phyloP scores from a whole-genome alignment of 2,113 vertebrate species.

The Peucedramus taeniatus region DNA sequence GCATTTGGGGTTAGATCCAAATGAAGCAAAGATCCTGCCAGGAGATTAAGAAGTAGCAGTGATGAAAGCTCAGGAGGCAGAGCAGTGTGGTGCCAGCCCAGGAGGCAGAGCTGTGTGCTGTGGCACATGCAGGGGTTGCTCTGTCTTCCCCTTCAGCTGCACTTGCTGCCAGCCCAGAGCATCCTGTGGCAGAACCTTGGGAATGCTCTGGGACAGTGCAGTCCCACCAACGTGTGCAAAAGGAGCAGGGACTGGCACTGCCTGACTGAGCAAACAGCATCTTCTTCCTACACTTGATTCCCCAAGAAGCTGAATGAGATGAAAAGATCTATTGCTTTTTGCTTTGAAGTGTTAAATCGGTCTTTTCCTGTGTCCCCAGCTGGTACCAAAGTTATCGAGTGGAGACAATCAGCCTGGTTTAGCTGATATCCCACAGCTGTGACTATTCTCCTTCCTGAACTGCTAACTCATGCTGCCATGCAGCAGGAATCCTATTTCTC shows the following conservation, averaged over 20 bases:
- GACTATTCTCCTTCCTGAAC: not conserved
- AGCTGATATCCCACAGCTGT: not conserved
- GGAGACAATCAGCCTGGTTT: not conserved
- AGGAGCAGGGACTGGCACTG: not conserved
- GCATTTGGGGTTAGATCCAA: not conserved
- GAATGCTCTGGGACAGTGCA: not conserved
- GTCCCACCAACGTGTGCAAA: rapidly evolving
- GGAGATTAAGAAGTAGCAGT: not conserved
- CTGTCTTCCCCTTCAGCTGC: not conserved
- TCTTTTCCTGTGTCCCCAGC: not conserved
- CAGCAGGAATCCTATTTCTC: not conserved
- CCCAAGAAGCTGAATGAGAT: not conserved
- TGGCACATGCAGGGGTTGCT: rapidly evolving
- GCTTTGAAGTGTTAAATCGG: not conserved
- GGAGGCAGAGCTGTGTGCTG: not conserved
- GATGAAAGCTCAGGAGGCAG: not conserved
- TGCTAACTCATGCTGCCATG: not conserved
- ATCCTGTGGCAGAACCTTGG: not conserved
- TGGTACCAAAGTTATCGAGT: not conserved
- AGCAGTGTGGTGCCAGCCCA: not conserved
- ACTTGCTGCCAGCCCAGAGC: rapidly evolving
- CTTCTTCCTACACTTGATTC: not conserved
- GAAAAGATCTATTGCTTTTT: not conserved
- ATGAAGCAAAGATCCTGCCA: not conserved
- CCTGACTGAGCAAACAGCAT: not conserved